Base-by-base conservation (phyloP, 2,797 vertebrate genomes). In the Muraenolepis orangiensis region DNA sequence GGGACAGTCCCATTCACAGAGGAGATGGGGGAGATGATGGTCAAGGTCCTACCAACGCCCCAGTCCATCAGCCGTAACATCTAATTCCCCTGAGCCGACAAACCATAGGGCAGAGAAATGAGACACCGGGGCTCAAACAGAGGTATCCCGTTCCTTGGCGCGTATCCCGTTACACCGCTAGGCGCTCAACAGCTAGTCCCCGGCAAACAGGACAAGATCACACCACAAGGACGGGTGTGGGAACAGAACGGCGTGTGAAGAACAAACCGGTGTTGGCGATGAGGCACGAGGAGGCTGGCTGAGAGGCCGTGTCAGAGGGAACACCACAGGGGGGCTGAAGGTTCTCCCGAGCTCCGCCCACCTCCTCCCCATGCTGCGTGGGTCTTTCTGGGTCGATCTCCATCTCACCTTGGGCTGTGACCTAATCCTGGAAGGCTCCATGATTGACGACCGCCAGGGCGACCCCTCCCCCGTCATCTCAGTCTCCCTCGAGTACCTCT, bases 351-450 rank as follows among this genome's bases (percentile, higher is more conserved):
- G n/a, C 20, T 57, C 46, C 46, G 1, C 46, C 18, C 46, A 57
- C 6, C 20, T 1, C 78, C 82, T 67, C 38, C 76, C 18, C 20
- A 29, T 28, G 14, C 75, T 46, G 3, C 76, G 81, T 79, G 77
- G 81, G 73, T 69, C 66, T 46, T 76, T 78, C 76, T 77, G 76
- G 74, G 69, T 78, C 77, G 30, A 70, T 86, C 77, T 82, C 74
- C 75, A 78, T 76, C 80, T 80, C 80, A 82, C 81, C 75, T 78
- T 79, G 71, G 75, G 66, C 74, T 8, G 40, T 78, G 80, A 73
- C 26, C 32, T 72, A 20, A 30, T 75, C 81, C 66, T 34, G 73
- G 81, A 70, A 72, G 66, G 75, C 69, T 61, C 66, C 1, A 34
- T 82, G 84, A 88, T 76, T 74, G 80, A 83, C 57, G 46, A 70